Conservation (phyloP, 2,797 vertebrate species). For the Momotus momota region DNA sequence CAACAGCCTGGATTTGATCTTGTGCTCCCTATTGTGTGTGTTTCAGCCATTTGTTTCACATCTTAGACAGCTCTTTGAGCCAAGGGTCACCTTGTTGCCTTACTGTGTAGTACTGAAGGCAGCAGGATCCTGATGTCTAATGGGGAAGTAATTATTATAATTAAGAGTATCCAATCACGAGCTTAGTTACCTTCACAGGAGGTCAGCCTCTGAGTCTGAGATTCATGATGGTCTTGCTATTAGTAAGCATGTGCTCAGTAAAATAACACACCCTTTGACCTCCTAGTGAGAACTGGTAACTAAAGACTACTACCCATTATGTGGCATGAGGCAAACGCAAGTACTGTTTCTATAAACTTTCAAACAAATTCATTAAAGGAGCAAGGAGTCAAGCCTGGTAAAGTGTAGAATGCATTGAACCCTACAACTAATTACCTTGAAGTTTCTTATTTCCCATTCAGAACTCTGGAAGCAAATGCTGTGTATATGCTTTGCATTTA, state of each 20-base stretch:
- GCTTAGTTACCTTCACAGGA: conserved; percentile 7
- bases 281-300: not conserved
- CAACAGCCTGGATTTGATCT: not conserved
- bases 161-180: not conserved
- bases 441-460: not conserved
- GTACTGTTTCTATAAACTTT: not conserved
- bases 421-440: not conserved
- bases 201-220: not conserved
- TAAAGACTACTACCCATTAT: not conserved
- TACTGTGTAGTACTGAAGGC: not conserved
- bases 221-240: not conserved
- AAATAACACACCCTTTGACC: not conserved
- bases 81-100: not conserved
- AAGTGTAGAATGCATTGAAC: not conserved
- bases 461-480: not conserved
- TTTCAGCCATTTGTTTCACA: not conserved
- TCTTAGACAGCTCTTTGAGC: not conserved
- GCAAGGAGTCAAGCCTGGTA: not conserved
- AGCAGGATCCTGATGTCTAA: not conserved
- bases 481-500: not conserved
- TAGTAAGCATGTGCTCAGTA: not conserved
- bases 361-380: not conserved
- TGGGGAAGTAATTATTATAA: conserved; percentile 20
- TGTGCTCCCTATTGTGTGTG: not conserved
- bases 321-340: not conserved